Conservation (phyloP, 2,113 vertebrate genomes). For the Ovibos moschatus region DNA sequence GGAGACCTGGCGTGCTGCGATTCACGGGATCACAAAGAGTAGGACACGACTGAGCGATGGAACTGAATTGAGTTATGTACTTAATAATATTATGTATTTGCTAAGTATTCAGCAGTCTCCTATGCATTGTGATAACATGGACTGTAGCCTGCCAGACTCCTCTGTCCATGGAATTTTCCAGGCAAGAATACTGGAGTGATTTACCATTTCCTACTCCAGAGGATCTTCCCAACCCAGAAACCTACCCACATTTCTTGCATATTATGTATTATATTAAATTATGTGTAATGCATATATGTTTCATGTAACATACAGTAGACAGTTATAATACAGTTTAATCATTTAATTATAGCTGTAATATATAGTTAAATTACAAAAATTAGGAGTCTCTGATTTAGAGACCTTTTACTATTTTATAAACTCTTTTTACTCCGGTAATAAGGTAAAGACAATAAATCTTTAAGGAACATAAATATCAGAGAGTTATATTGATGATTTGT, state of each 20-base stretch:
- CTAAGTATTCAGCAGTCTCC: background rate
- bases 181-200: background rate
- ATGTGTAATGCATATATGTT: background rate
- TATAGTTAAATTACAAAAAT: background rate
- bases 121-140: background rate
- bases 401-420: background rate
- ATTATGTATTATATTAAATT: background rate
- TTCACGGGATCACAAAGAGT: background rate
- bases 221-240: background rate
- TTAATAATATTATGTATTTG: background rate
- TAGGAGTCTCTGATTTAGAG: background rate
- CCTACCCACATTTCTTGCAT: background rate
- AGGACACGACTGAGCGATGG: fast-evolving
- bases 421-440: background rate
- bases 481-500: background rate
- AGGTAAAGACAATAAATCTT: background rate
- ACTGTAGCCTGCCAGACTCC: background rate
- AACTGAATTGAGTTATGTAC: background rate
- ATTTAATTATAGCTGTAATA: background rate
- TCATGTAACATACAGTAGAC: background rate
- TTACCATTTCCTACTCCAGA: background rate
- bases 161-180: background rate
- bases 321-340: background rate
- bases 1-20: fast-evolving
- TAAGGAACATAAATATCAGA: background rate